A percentile compares a stretch with the other conserved stretches of the same genome.
These are phyloP conservation scores for Homalodisca vitripennis DNA, from an alignment of 1,140 invertebrate species.

Conservation along the genomic window DNA sequence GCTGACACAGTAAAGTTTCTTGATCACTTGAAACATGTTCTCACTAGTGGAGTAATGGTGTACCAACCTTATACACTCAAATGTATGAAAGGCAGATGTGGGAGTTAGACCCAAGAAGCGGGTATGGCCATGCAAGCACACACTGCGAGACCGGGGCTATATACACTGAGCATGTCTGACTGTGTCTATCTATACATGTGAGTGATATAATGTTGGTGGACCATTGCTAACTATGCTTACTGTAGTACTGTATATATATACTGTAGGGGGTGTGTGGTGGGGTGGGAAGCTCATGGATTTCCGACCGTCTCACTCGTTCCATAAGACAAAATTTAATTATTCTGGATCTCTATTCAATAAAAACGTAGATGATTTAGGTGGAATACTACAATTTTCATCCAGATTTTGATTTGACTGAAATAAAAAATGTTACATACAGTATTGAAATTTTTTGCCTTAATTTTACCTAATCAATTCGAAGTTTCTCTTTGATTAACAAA, in stretches of 20 bases:
- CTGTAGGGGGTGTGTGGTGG: no score
- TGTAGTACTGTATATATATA: neutral
- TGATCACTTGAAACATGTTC: conserved; percentile 4
- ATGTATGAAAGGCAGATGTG: conserved; percentile 28
- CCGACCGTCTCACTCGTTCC: no score
- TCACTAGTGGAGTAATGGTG: conserved; percentile 2
- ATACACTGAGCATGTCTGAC: conserved; percentile 27
- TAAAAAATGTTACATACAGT: no score
- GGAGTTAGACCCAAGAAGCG: neutral
- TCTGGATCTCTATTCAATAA: no score
- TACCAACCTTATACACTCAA: conserved; percentile 36
- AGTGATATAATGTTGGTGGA: conserved; percentile 26
- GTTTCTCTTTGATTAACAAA: no score
- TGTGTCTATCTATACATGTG: conserved; percentile 26
- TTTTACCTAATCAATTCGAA: no score
- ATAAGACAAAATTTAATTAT: no score
- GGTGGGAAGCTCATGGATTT: no score
- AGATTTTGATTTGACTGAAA: no score
- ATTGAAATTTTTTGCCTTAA: no score
- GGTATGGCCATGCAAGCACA: conserved; percentile 16
- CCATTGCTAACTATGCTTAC: conserved; percentile 7
- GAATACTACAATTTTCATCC: no score
- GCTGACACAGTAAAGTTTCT: conserved; percentile 1
- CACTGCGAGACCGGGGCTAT: conserved; percentile 24
- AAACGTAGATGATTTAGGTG: no score